Conservation (phyloP, 2,113 vertebrate genomes). For the Hoplias malabaricus region DNA sequence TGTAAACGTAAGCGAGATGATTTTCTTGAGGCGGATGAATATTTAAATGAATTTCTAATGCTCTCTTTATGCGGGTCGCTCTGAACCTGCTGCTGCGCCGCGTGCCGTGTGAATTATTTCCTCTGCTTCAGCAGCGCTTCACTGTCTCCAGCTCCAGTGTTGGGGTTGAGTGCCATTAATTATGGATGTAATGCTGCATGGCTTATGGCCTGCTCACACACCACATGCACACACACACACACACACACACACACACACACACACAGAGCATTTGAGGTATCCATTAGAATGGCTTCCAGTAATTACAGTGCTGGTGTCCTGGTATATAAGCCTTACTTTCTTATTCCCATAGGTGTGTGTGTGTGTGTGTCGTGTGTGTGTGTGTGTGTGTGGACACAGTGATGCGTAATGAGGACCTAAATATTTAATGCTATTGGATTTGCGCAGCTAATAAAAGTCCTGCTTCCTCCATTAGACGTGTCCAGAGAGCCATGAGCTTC, state of each 20-base stretch:
- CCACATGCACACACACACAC: neutral
- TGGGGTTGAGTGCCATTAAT: neutral
- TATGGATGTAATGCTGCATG: neutral
- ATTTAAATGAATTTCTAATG: neutral
- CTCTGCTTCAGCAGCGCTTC: neutral
- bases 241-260: conserved; percentile 16
- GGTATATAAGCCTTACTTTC: conserved; percentile 14
- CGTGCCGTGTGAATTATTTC: neutral
- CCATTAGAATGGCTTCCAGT: conserved; percentile 6
- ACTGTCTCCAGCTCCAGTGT: neutral
- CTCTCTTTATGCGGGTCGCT: neutral
- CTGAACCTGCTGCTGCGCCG: neutral
- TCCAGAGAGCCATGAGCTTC: neutral
- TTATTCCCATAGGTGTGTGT: neutral
- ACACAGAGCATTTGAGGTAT: conserved; percentile 1
- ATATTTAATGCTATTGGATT: conserved; percentile 33
- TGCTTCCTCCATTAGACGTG: conserved; percentile 31
- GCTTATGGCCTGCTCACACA: neutral
- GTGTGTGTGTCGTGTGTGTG: neutral
- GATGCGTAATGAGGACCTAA: conserved; percentile 12
- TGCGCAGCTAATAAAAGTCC: conserved; percentile 25
- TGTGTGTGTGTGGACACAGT: neutral
- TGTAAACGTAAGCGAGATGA: neutral
- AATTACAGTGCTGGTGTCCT: neutral
- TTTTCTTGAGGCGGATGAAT: neutral